Conservation (phyloP, 2,113 vertebrate genomes). For the Potamarius usumacintae region DNA sequence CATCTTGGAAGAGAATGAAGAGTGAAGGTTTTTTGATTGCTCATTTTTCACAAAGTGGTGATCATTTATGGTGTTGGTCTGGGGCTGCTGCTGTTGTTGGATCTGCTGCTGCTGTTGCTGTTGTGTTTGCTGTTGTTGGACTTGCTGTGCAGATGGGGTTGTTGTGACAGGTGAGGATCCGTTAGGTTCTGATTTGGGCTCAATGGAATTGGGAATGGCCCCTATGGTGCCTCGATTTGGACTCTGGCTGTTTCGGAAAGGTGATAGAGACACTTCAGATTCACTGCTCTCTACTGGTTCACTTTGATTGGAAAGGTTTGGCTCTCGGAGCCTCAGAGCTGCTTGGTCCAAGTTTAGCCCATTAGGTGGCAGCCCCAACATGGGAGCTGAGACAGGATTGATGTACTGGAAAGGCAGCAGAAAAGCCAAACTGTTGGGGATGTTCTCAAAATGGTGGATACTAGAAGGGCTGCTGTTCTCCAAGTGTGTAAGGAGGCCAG, state of each 20-base stretch:
- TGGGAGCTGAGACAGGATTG: conserved; percentile 94
- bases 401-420: conserved; percentile 98
- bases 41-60: conserved; percentile 87
- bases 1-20: conserved; percentile 90
- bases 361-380: conserved; percentile 94
- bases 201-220: conserved; percentile 85
- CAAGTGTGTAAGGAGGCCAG: conserved; percentile 91
- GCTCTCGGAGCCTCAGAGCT: conserved; percentile 86
- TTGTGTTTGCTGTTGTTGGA: conserved; percentile 64
- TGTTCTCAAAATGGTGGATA: conserved; percentile 99
- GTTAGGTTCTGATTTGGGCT: conserved; percentile 92
- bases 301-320: conserved; percentile 87
- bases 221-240: conserved; percentile 86
- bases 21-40: conserved; percentile 80
- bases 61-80: conserved; percentile 81
- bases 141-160: conserved; percentile 69
- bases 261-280: conserved; percentile 92
- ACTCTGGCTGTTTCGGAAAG: conserved; percentile 87
- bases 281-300: conserved; percentile 96
- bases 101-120: conserved; percentile 74
- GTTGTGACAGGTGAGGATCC: conserved; percentile 82
- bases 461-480: conserved; percentile 97
- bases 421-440: conserved; percentile 97
- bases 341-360: conserved; percentile 91
- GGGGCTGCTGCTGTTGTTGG: conserved; percentile 67